phyloP scores from a whole-genome alignment of 2,797 vertebrate species.

The Bryconaethiops microstoma region DNA sequence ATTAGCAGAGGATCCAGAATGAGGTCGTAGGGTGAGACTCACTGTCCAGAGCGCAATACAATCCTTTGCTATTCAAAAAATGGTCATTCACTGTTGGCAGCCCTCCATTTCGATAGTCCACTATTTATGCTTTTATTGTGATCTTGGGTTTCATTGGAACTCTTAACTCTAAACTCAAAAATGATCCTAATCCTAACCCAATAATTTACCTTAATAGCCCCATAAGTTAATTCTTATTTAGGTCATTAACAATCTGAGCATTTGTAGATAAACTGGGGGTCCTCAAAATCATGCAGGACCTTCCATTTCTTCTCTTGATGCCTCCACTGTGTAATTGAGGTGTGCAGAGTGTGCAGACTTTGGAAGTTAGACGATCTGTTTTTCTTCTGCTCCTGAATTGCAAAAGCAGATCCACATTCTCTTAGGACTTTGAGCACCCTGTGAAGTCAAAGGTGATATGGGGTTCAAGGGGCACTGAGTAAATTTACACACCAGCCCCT shows the following conservation, averaged over 20 bases:
- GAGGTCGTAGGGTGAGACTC: neutral
- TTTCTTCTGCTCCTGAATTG: neutral
- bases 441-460: conserved; percentile 49
- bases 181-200: neutral
- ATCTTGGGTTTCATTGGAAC: neutral
- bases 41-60: neutral
- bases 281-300: neutral
- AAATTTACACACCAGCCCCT: conserved; percentile 55
- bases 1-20: conserved; percentile 10
- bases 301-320: neutral
- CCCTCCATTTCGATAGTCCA: neutral
- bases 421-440: conserved; percentile 46
- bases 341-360: neutral
- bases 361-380: neutral
- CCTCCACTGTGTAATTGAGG: neutral
- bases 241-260: neutral
- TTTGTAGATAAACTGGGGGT: neutral
- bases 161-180: neutral
- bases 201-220: too few species aligned
- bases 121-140: neutral
- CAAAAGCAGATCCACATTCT: conserved; percentile 17
- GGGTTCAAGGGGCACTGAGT: neutral
- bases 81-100: neutral
- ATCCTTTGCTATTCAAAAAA: neutral
- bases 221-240: too few species aligned